Evolutionary conservation across 2,888 invertebrate species (phyloP), one percentile per base, ranked within the genome.

Genomic region (Argyresthia goedartella): DNA sequence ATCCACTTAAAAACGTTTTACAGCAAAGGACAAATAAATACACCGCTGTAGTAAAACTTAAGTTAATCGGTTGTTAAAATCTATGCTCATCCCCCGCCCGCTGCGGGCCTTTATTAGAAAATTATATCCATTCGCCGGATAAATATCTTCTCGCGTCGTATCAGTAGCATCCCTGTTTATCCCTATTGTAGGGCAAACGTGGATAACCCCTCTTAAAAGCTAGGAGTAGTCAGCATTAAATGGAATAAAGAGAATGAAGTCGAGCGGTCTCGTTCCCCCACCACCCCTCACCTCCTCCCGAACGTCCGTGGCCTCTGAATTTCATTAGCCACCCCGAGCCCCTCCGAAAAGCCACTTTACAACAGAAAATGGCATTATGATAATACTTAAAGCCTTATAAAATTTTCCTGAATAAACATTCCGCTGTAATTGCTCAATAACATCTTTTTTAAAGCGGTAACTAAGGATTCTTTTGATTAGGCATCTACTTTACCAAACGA

Each of bases 71-170:
- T n/a, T n/a, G n/a, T n/a, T 69, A 73, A 66, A 73, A 76, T 72
- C 69, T 63, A 62, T 73, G 70, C 73, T 81, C 84, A 85, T 85
- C 84, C 75, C 67, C 65, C 69, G 64, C n/a, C 67, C 71, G 71
- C 80, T 80, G 81, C 75, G 81, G 84, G 76, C 69, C 73, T 81
- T 82, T 84, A 85, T 82, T 82, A 80, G 73, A 85, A 86, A 87
- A 86, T 87, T 86, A 85, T 86, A 87, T 86, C 86, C 86, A 87
- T 87, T 87, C 87, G 86, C 86, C 84, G 84, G 86, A 84, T 87
- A 85, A 86, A 86, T 87, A 85, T 86, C 86, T 84, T 79, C 73
- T 73, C 74, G 72, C 76, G 61, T 67, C 78, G 78, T 82, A 84
- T 85, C 82, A 79, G 79, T 81, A 80, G 81, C 80, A 70, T 80